A percentile compares a stretch with the other conserved stretches of the same genome.
Evolutionary conservation across 1,140 invertebrate species (phyloP).

Genomic region (Oscheius sp.): DNA sequence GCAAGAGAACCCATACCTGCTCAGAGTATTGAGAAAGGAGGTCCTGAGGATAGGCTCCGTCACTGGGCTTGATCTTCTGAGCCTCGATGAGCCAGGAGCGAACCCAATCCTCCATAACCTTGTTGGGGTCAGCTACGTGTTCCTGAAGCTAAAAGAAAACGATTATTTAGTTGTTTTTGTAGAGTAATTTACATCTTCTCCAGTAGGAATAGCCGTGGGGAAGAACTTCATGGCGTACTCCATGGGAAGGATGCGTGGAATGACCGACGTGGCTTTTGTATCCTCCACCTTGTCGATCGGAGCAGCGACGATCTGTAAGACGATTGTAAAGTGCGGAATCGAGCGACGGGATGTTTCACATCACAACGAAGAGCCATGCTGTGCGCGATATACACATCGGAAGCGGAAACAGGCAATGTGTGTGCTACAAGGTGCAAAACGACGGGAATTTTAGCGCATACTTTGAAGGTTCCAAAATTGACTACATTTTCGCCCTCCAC

Average conservation of each 20-base stretch:
- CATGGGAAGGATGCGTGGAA: background rate
- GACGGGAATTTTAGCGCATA: no score
- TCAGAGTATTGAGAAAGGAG: background rate
- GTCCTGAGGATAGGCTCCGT: background rate
- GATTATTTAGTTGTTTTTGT: background rate
- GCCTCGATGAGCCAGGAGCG: background rate
- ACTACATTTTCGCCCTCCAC: no score
- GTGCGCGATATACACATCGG: no score
- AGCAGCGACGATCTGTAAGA: background rate
- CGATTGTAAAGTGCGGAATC: no score
- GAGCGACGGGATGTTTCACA: no score
- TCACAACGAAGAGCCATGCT: no score
- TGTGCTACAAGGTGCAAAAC: no score
- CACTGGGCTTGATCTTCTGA: background rate
- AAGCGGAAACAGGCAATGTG: no score
- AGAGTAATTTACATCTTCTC: background rate
- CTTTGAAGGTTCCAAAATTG: background rate
- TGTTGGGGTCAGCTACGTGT: background rate
- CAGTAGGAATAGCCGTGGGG: background rate
- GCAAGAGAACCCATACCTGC: background rate
- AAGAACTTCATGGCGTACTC: constrained; percentile 6
- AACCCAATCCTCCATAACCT: background rate
- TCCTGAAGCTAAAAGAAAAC: background rate
- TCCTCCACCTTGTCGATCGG: background rate
- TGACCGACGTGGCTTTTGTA: background rate